Evolutionary conservation across 23 tunicate genomes (phyloP), one percentile per base, ranked within the genome.

Genomic region (Ascidia mentula): DNA sequence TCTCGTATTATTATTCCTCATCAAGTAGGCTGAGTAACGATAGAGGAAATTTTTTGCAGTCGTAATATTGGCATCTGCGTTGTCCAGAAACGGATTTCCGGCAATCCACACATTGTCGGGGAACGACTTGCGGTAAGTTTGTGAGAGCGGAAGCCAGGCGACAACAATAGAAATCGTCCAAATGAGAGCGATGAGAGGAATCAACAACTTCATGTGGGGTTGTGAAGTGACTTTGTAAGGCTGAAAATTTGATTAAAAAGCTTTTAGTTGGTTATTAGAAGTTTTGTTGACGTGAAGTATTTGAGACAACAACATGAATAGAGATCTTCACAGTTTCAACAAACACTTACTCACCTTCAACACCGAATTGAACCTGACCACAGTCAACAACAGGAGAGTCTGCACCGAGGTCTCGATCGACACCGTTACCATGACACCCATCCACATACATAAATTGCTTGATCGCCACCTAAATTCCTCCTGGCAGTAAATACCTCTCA

Each of bases 381-480:
- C 31, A 18, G 84, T 80, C 22, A 80, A 65, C 30, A 71, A 12
- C 30, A 80, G 35, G 18, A 80, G 36, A 0, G 65, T 80, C 6
- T 65, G 84, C 37, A 80, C 76, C 17, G 84, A 80, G 0, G 84
- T 39, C 32, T 80, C 61, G 24, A 37, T 38, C 26, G 84, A 80
- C 6, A 80, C 40, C 37, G 70, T 26, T 2, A 69, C 76, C 4
- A 74, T 69, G 6, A 69, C 12, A 12, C 84, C 84, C 84, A 80
- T 80, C 84, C 84, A 80, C 36, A 76, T 61, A 37, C 84, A 80
- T n/a, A 71, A 22, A 26, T 26, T 39, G 65, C 84, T 80, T 31
- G 73, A 69, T 40, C 84, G 69, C 84, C 84, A 80, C 28, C 9
- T 32, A 37, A 80, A 32, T 38, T 80, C 84, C 18, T 22, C 40